A percentile compares a stretch with the other conserved stretches of the same genome.
Conservation (phyloP, 2,113 vertebrate species). For the Rallus limicola region DNA sequence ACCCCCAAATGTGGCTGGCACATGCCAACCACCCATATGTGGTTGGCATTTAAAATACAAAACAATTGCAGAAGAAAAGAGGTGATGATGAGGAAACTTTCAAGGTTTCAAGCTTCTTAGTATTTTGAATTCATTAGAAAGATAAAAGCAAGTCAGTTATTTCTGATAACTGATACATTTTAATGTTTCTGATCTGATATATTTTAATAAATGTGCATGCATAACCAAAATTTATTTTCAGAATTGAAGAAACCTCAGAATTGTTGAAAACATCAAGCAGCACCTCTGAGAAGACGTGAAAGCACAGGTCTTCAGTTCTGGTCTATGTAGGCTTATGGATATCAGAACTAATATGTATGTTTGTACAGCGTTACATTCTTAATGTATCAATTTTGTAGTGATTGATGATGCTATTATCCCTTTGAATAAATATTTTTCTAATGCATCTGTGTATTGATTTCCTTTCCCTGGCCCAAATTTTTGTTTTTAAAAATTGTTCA, state of each 20-base stretch:
- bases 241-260: slow-evolving; percentile 87
- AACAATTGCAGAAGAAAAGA: background rate
- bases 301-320: background rate
- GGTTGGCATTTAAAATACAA: background rate
- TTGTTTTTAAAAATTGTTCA: background rate
- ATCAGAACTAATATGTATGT: slow-evolving; percentile 27
- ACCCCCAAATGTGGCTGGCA: too few species aligned
- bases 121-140: background rate
- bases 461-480: background rate
- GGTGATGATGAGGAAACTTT: background rate
- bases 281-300: slow-evolving; percentile 42
- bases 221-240: slow-evolving; percentile 53
- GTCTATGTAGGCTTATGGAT: background rate
- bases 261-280: slow-evolving; percentile 80
- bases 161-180: background rate
- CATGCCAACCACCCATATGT: too few species aligned
- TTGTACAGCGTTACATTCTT: slow-evolving; percentile 49
- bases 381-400: slow-evolving; percentile 30
- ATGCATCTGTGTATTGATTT: slow-evolving; percentile 15
- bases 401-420: slow-evolving; percentile 2
- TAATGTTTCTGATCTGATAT: background rate
- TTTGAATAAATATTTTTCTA: slow-evolving; percentile 66
- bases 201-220: background rate
- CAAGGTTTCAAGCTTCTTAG: background rate
- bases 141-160: background rate